phyloP scores from a whole-genome alignment of 2,888 invertebrate genomes.

The Xestia xanthographa region DNA sequence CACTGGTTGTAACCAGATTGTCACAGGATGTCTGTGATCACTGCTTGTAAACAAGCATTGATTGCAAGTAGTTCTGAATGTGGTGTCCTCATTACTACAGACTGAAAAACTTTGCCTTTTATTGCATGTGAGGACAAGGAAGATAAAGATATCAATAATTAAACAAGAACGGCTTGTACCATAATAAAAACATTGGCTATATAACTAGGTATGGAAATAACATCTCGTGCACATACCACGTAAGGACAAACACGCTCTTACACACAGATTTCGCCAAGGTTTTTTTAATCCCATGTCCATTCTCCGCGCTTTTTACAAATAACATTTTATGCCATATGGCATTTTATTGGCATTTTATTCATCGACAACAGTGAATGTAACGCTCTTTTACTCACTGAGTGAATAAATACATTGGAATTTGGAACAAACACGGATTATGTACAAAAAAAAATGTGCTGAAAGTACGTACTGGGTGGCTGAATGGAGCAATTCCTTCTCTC shows the following conservation, averaged over 20 bases:
- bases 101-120: neutral
- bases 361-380: no score
- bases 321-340: no score
- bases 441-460: no score
- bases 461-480: no score
- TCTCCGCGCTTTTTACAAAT: neutral
- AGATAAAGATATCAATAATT: neutral
- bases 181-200: neutral
- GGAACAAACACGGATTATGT: no score
- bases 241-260: neutral
- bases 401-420: no score
- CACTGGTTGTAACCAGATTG: neutral
- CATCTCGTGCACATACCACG: neutral
- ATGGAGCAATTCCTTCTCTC: no score
- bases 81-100: neutral
- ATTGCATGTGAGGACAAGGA: neutral
- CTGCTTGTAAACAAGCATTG: neutral
- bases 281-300: neutral
- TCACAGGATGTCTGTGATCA: slow-evolving; percentile 1
- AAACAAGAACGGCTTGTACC: neutral
- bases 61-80: neutral
- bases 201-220: neutral
- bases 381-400: no score
- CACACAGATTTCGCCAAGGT: neutral
- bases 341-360: no score